Conservation (phyloP, 2,797 vertebrate species). For the Sebastes itinus region DNA sequence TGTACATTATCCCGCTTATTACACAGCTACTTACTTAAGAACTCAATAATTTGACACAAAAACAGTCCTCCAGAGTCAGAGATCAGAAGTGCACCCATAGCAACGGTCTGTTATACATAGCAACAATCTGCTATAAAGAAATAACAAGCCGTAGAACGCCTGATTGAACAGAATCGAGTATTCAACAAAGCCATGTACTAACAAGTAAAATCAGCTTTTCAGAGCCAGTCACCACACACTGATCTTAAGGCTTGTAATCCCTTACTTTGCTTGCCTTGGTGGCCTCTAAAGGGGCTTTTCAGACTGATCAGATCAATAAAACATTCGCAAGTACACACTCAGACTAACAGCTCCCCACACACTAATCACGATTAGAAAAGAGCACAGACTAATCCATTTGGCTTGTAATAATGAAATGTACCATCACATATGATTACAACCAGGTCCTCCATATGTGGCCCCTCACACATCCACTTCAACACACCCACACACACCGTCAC, state of each 20-base stretch:
- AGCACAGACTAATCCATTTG: conserved; percentile 12
- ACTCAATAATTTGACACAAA: too few species aligned
- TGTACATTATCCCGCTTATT: too few species aligned
- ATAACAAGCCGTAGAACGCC: too few species aligned
- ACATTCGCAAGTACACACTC: conserved; percentile 14
- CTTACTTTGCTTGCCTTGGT: neutral
- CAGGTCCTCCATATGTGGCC: neutral
- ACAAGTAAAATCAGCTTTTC: conserved; percentile 7
- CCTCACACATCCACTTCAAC: neutral
- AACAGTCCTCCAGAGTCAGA: too few species aligned
- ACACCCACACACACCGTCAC: neutral
- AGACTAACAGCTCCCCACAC: conserved; percentile 10
- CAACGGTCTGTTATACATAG: too few species aligned
- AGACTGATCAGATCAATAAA: conserved; percentile 65
- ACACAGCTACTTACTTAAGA: too few species aligned
- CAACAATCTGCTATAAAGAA: too few species aligned
- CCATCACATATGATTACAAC: conserved; percentile 11
- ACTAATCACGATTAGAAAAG: conserved; percentile 27
- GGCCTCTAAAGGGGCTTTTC: conserved; percentile 20
- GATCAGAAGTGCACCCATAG: too few species aligned
- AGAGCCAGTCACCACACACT: neutral
- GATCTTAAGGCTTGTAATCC: conserved; percentile 10
- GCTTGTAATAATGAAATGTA: conserved; percentile 31
- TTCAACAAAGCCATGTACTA: neutral
- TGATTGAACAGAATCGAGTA: too few species aligned